A percentile compares a stretch with the other conserved stretches of the same genome.
phyloP scores from a whole-genome alignment of 2,888 invertebrate genomes.

The Sphaerophoria taeniata region DNA sequence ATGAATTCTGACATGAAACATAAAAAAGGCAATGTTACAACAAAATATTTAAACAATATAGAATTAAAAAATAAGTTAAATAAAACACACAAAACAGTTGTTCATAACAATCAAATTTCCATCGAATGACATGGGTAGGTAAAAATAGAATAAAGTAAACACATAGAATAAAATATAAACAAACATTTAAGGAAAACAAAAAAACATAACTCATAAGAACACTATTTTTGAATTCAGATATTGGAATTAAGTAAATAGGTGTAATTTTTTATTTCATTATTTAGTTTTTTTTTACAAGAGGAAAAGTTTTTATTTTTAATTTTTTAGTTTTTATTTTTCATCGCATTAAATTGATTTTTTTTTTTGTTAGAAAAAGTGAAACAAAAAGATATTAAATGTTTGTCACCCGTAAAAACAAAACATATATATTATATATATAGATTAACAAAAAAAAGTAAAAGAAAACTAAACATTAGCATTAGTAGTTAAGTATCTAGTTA shows the following conservation, averaged over 20 bases:
- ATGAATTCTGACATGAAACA: conserved; percentile 43
- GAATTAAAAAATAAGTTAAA: conserved; percentile 67
- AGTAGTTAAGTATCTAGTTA: conserved; percentile 72
- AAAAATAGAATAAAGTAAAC: conserved; percentile 50
- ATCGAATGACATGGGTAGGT: conserved; percentile 73
- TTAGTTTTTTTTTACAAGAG: not conserved
- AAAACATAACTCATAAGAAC: conserved; percentile 48
- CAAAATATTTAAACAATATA: conserved; percentile 51
- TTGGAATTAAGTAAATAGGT: conserved; percentile 4
- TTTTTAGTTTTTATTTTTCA: not conserved
- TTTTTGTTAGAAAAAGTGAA: conserved; percentile 44
- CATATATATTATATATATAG: conserved; percentile 71
- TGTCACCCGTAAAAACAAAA: conserved; percentile 21
- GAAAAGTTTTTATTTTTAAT: conserved; percentile 1
- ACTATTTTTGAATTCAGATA: conserved; percentile 59
- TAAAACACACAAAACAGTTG: conserved; percentile 49
- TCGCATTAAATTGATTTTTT: conserved; percentile 63
- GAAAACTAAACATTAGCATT: conserved; percentile 42
- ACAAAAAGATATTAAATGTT: conserved; percentile 60
- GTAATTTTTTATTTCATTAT: conserved; percentile 7
- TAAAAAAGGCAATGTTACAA: conserved; percentile 53
- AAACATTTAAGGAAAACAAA: conserved; percentile 54
- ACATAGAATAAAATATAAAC: conserved; percentile 49
- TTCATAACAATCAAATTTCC: conserved; percentile 72
- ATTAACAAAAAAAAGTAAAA: conserved; percentile 35